Conservation (phyloP, 2,888 invertebrate genomes). For the Cheilosia vernalis region DNA sequence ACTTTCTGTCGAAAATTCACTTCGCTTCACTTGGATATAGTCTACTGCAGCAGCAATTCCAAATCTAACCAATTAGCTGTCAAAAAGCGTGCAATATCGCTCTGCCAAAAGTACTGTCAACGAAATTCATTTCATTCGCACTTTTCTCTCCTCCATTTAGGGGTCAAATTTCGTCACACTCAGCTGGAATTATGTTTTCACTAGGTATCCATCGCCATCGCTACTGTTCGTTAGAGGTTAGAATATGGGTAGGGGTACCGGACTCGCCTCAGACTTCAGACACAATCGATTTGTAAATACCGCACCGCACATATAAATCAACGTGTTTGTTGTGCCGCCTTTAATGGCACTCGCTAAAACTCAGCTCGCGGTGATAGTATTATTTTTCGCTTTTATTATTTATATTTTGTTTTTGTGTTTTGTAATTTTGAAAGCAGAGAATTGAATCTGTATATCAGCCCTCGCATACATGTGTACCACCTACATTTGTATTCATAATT, state of each 20-base stretch:
- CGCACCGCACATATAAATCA: conserved; percentile 11
- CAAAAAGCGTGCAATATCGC: conserved; percentile 21
- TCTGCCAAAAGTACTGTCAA: conserved; percentile 46
- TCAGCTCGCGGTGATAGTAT: conserved; percentile 37
- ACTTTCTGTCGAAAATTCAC: conserved; percentile 20
- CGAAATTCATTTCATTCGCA: conserved; percentile 33
- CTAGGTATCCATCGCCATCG: neutral
- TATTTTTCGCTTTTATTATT: conserved; percentile 47
- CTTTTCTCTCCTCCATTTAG: conserved; percentile 35
- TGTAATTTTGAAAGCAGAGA: conserved; percentile 5
- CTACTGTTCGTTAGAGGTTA: neutral
- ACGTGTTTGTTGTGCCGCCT: conserved; percentile 15
- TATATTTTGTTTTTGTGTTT: conserved; percentile 23
- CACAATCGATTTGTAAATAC: conserved; percentile 6
- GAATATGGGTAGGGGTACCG: conserved; percentile 1
- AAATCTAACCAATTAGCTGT: conserved; percentile 5
- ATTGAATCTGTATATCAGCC: neutral
- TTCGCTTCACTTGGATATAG: conserved; percentile 4
- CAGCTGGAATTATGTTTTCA: conserved; percentile 28
- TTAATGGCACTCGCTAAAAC: conserved; percentile 26
- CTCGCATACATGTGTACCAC: conserved; percentile 24
- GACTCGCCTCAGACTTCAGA: neutral
- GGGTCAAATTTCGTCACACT: conserved; percentile 35
- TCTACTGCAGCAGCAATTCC: neutral
- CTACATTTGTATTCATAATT: conserved; percentile 21